Base-by-base conservation (phyloP, 2,797 vertebrate genomes). In the Geotrypetes seraphini region DNA sequence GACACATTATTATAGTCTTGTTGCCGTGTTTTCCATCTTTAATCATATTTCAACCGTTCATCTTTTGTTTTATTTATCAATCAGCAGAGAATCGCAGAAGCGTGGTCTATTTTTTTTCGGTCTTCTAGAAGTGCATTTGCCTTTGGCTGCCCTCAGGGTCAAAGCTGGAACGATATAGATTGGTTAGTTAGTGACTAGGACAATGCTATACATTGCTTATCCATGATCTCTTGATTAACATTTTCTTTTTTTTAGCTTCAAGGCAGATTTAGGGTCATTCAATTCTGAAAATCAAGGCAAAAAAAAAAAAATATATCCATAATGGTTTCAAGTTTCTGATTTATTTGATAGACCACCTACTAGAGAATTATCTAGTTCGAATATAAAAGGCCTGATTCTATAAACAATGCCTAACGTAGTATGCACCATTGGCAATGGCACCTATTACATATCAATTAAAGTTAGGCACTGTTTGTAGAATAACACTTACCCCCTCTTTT, bases 41-140 rank as follows among this genome's bases (percentile, higher is more conserved):
- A 53, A 60, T 43, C 37, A 53, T 21, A 12, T 31, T 11, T 20
- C 18, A 31, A 14, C 17, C 47, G 16, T 44, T 43, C 26, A 50
- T 12, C 25, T 51, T 42, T 36, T 21, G 15, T 50, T 51, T 37
- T 30, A 50, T 22, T 29, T 49, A 36, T 51, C 50, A 64, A 22
- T 45, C 47, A 49, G 42, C 39, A 37, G 49, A 33, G 59, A 57
- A 44, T 57, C 43, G 50, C 45, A 41, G 28, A 49, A 44, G 63
- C 1, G 53, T 45, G 49, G 36, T 21, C 25, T 22, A 25, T 51
- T 55, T n/a, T 55, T n/a, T 56, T 41, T 49, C 25, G 19, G 27
- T 46, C 26, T 60, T 26, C 24, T 7, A 40, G 46, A 60, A 53
- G 51, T 47, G 40, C 27, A 50, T 43, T 40, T 53, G 52, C 36